Evolutionary conservation across 2,797 vertebrate genomes (phyloP), one percentile per base, ranked within the genome.

Genomic region (Siniperca scherzeri): DNA sequence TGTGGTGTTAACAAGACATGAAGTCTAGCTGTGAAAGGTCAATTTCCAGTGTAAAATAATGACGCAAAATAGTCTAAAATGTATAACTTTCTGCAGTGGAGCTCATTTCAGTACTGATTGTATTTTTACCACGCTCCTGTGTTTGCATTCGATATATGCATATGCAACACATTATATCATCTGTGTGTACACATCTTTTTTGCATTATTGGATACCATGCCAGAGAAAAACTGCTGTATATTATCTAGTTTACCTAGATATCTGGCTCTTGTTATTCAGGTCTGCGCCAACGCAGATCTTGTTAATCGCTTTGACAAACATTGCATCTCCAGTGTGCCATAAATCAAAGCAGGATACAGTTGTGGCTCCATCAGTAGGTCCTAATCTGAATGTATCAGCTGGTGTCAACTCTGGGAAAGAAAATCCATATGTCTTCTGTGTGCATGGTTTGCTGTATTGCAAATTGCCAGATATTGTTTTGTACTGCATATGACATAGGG

Each of bases 221-320:
- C 56, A 76, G 67, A 36, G 33, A 82, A 75, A 81, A 77, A 42
- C 33, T 70, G 69, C 60, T 56, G 50, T 52, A 70, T 74, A 86
- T 87, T 89, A 86, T 85, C 79, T 78, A 67, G 76, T 89, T 91
- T 85, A 84, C 80, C 44, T 70, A 70, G 73, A 84, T 81, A 87
- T 81, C 82, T 91, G 85, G 59, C 79, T 86, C 74, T 91, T 88
- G 80, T 86, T 90, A 90, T 94, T 93, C 91, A 80, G 79, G 80
- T 77, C 84, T 68, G 84, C 22, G 74, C 87, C 88, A 88, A 46
- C 80, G 74, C 83, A 81, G 83, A 88, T 90, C 80, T 81, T 80
- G 85, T 91, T 94, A 94, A 94, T 95, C 94, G 66, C 86, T 90
- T 89, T 81, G 90, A 93, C 92, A 94, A 94, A 95, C 92, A 94